Conservation (phyloP, 2,797 vertebrate species). For the Borostomias antarcticus region DNA sequence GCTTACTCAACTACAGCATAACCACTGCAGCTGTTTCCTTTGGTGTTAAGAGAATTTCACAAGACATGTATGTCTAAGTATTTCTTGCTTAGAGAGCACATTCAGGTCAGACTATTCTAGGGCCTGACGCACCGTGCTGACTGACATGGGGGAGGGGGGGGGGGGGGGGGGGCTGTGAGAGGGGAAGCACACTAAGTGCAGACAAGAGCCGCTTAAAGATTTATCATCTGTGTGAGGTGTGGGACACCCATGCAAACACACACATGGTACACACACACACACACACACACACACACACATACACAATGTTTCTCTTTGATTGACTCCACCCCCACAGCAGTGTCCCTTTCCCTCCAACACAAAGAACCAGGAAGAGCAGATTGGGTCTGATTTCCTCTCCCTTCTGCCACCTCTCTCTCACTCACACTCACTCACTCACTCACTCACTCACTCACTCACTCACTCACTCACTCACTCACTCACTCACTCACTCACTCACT, state of each 20-base stretch:
- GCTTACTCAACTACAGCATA: constrained; percentile 36
- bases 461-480: neutral
- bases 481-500: neutral
- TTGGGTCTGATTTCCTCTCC: constrained; percentile 45
- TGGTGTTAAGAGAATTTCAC: constrained; percentile 54
- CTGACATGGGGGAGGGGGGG: constrained; percentile 55
- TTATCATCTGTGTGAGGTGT: constrained; percentile 48
- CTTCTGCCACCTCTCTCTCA: constrained; percentile 28
- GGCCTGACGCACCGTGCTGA: too few relatives aligned
- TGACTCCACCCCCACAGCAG: constrained; percentile 41
- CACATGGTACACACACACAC: too few relatives aligned
- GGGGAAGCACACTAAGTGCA: constrained; percentile 51
- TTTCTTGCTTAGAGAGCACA: neutral
- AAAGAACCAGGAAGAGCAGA: constrained; percentile 47
- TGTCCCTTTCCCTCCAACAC: constrained; percentile 43
- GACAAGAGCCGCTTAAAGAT: constrained; percentile 52
- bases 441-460: too few relatives aligned
- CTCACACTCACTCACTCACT: too few relatives aligned
- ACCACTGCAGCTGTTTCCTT: constrained; percentile 67
- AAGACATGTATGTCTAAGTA: constrained; percentile 34
- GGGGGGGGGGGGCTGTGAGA: constrained; percentile 28
- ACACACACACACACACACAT: constrained; percentile 40
- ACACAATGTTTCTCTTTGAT: constrained; percentile 27
- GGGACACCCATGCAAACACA: constrained; percentile 14
- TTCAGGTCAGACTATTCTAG: constrained; percentile 23